phyloP scores from a whole-genome alignment of 2,888 invertebrate genomes.

The Stenotaenia linearis region DNA sequence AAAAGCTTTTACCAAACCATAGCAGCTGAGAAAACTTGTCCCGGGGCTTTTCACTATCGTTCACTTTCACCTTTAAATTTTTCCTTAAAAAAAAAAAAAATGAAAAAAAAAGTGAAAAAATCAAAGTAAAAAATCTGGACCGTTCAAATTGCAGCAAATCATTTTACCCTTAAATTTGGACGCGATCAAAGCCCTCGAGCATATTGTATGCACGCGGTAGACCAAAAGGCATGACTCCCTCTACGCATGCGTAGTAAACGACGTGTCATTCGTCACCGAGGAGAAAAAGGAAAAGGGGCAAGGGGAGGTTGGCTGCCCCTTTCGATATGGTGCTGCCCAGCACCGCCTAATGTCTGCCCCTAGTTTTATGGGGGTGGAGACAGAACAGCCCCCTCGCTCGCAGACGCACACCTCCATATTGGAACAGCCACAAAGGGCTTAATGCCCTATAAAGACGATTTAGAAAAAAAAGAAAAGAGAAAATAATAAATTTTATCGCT shows the following conservation, averaged over 20 bases:
- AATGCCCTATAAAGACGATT: not conserved
- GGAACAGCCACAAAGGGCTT: not conserved
- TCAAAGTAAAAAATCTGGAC: not conserved
- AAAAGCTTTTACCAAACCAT: not conserved
- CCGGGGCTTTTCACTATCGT: not conserved
- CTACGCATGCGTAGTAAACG: slow-evolving; percentile 10
- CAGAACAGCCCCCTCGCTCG: slow-evolving; percentile 24
- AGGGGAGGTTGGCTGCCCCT: slow-evolving; percentile 1
- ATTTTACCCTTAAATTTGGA: not conserved
- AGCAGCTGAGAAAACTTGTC: not conserved
- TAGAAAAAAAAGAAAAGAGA: not conserved
- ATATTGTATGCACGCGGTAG: slow-evolving; percentile 1
- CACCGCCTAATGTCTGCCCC: slow-evolving; percentile 26
- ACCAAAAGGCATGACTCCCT: not conserved
- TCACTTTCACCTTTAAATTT: not conserved
- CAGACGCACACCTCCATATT: slow-evolving; percentile 12
- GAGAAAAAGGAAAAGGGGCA: not conserved
- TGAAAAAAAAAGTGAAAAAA: not conserved
- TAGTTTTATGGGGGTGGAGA: slow-evolving; percentile 20
- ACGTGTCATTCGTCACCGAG: not conserved
- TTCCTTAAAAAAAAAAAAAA: not conserved
- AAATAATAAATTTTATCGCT: not conserved
- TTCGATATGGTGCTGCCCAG: slow-evolving; percentile 14
- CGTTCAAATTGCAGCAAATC: not conserved
- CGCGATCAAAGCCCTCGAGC: not conserved